Base-by-base conservation (phyloP, 1,140 invertebrate species). In the Pachyrhynchus sulphureomaculatus region DNA sequence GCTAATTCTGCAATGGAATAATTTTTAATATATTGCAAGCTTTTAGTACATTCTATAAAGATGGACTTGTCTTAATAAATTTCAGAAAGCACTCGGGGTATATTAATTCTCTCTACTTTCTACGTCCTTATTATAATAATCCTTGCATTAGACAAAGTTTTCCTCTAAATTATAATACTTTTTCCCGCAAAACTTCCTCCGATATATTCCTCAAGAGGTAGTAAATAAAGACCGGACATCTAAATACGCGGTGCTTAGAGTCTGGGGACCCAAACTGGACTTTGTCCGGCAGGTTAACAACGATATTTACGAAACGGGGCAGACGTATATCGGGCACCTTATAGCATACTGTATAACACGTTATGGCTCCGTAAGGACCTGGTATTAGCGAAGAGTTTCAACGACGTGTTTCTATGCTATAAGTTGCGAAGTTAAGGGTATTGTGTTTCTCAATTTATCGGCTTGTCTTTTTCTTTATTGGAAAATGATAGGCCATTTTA, bases 131-230 rank as follows among this genome's bases (percentile, higher is more conserved):
- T 54, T 54, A 41, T 17, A 54, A 54, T 54, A 54, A 41, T 26
- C 51, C 51, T 33, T 42, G 23, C 34, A 32, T 23, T 29, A 6
- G 1, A 49, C 44, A 48, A 59, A 59, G 45, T 59, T 59, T 13
- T 13, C 56, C 21, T 8, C 33, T 59, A 59, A 59, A 59, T 59
- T 59, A 51, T 59, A 47, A 41, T 37, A 59, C 37, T 59, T 59
- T 59, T 59, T 21, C 2, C 36, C 15, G 37, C 49, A 52, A n/a
- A 61, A 61, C 58, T 61, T 61, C 36, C 24, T 26, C 41, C 48
- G 42, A 61, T 61, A 61, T 61, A 61, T 61, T 52, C 58, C 58
- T 61, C 58, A 61, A 61, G 58, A 61, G 58, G 58, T 61, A 61
- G 58, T 61, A 61, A 61, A 61, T 61, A 61, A 61, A 41, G 47